A percentile compares a stretch with the other conserved stretches of the same genome.
phyloP scores from a whole-genome alignment of 2,113 vertebrate species.

The Tragelaphus imberbis region DNA sequence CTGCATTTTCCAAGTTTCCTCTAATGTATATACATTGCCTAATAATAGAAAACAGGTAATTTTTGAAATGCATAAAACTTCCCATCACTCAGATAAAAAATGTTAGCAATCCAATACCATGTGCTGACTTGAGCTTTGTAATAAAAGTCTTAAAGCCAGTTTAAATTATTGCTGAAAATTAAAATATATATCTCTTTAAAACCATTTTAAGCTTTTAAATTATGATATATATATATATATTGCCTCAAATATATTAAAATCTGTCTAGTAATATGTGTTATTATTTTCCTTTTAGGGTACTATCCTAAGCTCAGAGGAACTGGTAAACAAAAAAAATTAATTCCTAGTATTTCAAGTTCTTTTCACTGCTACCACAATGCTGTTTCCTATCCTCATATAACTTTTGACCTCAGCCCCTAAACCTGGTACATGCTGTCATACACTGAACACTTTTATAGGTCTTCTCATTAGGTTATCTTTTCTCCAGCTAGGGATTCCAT shows the following conservation, averaged over 20 bases:
- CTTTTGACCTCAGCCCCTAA: not conserved
- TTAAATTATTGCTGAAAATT: not conserved
- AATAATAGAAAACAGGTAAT: not conserved
- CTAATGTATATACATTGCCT: not conserved
- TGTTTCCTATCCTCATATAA: not conserved
- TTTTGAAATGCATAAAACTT: not conserved
- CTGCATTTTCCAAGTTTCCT: not conserved
- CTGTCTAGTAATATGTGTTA: constrained; percentile 2
- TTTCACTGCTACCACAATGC: not conserved
- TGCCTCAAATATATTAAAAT: not conserved
- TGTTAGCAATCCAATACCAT: not conserved
- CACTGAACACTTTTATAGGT: not conserved
- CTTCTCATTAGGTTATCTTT: not conserved
- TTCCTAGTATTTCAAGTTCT: constrained; percentile 32
- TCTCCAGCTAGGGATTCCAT: not conserved
- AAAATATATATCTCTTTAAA: not conserved
- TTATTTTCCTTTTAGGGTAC: constrained; percentile 47
- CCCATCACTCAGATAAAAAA: not conserved
- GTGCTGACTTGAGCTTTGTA: not conserved
- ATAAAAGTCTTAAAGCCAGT: not conserved
- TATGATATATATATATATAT: not conserved
- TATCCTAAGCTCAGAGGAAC: constrained; percentile 69
- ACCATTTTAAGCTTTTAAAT: constrained; percentile 21
- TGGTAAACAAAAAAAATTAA: constrained; percentile 3
- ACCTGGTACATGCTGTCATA: not conserved